Base-by-base conservation (phyloP, 2,797 vertebrate genomes). In the Poeciliopsis turneri region DNA sequence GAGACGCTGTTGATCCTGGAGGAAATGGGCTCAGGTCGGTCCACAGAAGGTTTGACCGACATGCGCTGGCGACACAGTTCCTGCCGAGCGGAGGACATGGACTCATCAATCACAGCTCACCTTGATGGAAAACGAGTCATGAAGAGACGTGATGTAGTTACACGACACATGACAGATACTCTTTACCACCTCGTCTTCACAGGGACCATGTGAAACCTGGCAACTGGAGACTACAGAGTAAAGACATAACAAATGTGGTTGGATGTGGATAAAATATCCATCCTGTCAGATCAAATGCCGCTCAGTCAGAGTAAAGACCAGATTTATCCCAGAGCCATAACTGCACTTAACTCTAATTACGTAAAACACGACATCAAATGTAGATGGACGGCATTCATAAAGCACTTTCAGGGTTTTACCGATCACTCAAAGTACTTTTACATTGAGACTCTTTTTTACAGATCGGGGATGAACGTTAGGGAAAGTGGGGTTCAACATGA, bases 31-130 rank as follows among this genome's bases (percentile, higher is more conserved):
- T 99, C 97, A 0, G 96, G 89, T 0, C 95, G 96, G 76, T 99
- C 98, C 0, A 95, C 87, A 0, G 96, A 83, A 20, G 96, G 91
- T 74, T 96, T 97, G 78, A 95, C 95, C 7, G 97, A 96, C 98
- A 99, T 99, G 28, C 97, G 96, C 94, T 99, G 98, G 13, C 98
- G 97, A 88, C 98, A 99, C 41, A 99, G 95, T 90, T 99, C 98
- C 98, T 99, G 49, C 0, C 30, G 66, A 36, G 86, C 25, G 64
- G 39, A 43, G 25, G 76, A 74, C 1, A 53, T 73, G 28, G 7
- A 78, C 13, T 51, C 71, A 46, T 78, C 12, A 78, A 45, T 75
- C 10, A 49, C 0, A n/a, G 55, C 1, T 33, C 36, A 59, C 46
- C 43, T 7, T 30, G 3, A 33, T 1, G 10, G 30, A 45, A 45